Percentiles rank a stretch among this genome's conserved stretches.
These are phyloP conservation scores for Drosophila rufa DNA, from an alignment of 1,140 invertebrate genomes.

Conservation along the genomic window DNA sequence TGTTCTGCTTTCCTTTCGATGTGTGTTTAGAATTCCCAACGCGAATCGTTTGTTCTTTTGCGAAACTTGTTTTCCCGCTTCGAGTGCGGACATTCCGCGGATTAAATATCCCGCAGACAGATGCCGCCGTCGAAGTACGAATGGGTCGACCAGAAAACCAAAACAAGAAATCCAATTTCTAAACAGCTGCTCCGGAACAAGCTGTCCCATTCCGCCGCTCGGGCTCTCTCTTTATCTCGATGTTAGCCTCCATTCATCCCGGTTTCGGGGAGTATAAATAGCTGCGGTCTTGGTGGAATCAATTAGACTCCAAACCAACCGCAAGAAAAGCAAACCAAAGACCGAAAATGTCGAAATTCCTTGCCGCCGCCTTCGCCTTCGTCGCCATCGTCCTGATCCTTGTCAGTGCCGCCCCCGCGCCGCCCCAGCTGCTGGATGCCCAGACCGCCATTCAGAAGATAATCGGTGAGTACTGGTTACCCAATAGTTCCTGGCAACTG, in stretches of 20 bases:
- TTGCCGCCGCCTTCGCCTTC: slow-evolving; percentile 44
- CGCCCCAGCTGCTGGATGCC: slow-evolving; percentile 59
- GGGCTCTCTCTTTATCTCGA: slow-evolving; percentile 16
- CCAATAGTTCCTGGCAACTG: neutral
- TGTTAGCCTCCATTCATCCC: slow-evolving; percentile 45
- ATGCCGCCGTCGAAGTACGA: slow-evolving; percentile 25
- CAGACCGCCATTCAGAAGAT: slow-evolving; percentile 71
- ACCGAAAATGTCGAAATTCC: slow-evolving; percentile 62
- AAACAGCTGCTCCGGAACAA: slow-evolving; percentile 52
- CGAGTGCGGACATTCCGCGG: slow-evolving; percentile 50
- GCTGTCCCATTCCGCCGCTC: neutral
- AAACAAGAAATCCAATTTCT: slow-evolving; percentile 63
- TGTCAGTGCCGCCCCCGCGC: slow-evolving; percentile 56
- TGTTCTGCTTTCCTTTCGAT: slow-evolving; percentile 43
- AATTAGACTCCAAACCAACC: slow-evolving; percentile 60
- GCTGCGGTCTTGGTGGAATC: slow-evolving; percentile 40
- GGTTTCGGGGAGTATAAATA: slow-evolving; percentile 64
- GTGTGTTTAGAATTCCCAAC: slow-evolving; percentile 49
- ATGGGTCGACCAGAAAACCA: slow-evolving; percentile 24
- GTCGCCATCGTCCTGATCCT: slow-evolving; percentile 47
- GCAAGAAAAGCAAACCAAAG: slow-evolving; percentile 36
- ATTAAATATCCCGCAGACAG: slow-evolving; percentile 48
- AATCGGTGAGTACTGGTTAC: slow-evolving; percentile 53
- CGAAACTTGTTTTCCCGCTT: slow-evolving; percentile 67
- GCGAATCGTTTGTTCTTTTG: slow-evolving; percentile 68